Evolutionary conservation across 1,140 invertebrate species (phyloP), one percentile per base, ranked within the genome.

Genomic region (Danaus melanippus): DNA sequence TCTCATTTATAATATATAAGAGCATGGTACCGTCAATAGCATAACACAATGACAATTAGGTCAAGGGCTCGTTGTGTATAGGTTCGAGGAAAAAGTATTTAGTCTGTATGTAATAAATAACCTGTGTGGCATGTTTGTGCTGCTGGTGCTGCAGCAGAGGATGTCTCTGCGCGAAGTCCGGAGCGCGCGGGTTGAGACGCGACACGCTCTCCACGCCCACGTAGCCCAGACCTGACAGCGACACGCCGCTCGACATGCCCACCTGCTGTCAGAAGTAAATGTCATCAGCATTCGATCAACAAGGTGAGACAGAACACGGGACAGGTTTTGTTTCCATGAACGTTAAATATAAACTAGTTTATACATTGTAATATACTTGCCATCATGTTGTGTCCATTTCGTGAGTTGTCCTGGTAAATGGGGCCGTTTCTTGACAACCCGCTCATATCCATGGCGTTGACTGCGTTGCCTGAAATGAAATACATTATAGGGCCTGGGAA

Each of bases 101-200:
- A 32, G 21, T 32, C 6, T 0, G 4, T 32, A 32, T 80, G 79
- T 47, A 12, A 67, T 15, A 15, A 12, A 67, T 15, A 15, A 82
- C 79, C 77, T 82, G 82, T 12, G 75, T 56, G 53, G 69, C 68
- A 53, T 82, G 79, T 46, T 85, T 83, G 60, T 89, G 88, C 46
- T 88, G 87, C 63, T 87, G 77, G 8, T 79, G 71, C 63, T 88
- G 87, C 69, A 89, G 75, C 56, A 84, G 84, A 39, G 79, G 67
- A 50, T 89, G 79, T 3, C 77, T 67, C 58, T 82, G 78, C 15
- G 76, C 75, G 74, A 96, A 97, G 82, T 96, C 94, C 2, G 95
- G 94, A 12, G 95, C 95, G 69, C 95, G 92, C 1, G 95, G 95
- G 87, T 97, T 97, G 49, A 97, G 88, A 49, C 94, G 89, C 41